Evolutionary conservation across 2,888 invertebrate genomes (phyloP), one percentile per base, ranked within the genome.

Genomic region (Smittia aterrima): DNA sequence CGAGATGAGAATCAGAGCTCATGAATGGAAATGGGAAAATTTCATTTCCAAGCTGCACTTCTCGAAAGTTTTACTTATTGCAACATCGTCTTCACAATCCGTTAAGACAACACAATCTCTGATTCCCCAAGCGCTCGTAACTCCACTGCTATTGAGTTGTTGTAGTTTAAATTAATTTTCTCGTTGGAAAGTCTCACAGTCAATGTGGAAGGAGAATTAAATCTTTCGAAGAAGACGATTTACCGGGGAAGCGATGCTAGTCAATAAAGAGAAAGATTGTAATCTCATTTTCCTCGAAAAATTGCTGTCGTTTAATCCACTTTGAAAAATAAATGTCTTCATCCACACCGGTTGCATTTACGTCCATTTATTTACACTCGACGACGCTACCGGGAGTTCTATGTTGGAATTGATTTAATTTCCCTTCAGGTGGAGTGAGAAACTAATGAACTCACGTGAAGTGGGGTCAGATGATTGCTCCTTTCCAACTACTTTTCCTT

Each of bases 271-370:
- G 11, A 18, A 58, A 64, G 27, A 9, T 64, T 27, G 64, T 64
- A 64, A 64, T 64, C 64, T 25, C 64, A 64, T 64, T 64, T 64
- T 13, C 27, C 22, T 18, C 13, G 9, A 58, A 24, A 58, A 22
- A 58, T 3, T 58, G 3, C 24, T 24, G 11, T 22, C 58, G 20
- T 24, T 16, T 32, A 72, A 58, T 72, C 62, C 38, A 72, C 32
- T 70, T 70, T 22, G 22, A n/a, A 24, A 68, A 27, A 53, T 62
- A 54, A 62, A 72, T 27, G 62, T 72, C 38, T 72, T 54, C 54
- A 72, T 72, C 54, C 72, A 62, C 72, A 72, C 72, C 72, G 72
- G 72, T 72, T 72, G 72, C 72, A 72, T 62, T 71, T 62, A 22
- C 24, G 62, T 70, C 70, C 70, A 70, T 70, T 72, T 72, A 40